Conservation (phyloP, 2,888 invertebrate genomes). For the Andrena camellia region DNA sequence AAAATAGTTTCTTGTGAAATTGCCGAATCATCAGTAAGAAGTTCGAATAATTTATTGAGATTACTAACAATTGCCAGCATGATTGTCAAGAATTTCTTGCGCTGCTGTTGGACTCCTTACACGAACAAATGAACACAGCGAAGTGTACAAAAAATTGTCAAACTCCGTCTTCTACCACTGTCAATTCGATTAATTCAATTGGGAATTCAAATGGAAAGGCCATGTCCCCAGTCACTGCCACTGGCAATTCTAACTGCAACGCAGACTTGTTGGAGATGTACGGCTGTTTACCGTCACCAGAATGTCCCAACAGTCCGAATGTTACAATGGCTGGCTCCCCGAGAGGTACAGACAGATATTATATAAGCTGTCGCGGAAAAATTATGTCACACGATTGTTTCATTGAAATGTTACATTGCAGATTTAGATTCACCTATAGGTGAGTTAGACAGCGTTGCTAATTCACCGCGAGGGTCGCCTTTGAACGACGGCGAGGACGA, state of each 20-base stretch:
- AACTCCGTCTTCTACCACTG: conserved; percentile 79
- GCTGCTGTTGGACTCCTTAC: conserved; percentile 87
- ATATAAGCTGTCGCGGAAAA: neutral
- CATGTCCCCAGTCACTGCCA: conserved; percentile 74
- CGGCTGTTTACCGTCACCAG: conserved; percentile 77
- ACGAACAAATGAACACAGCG: conserved; percentile 87
- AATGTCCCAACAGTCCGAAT: conserved; percentile 82
- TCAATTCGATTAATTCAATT: conserved; percentile 77
- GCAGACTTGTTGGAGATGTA: conserved; percentile 78
- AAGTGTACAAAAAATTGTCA: conserved; percentile 79
- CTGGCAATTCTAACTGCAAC: conserved; percentile 74
- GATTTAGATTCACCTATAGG: conserved; percentile 78
- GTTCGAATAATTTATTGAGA: conserved; percentile 10
- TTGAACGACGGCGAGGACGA: conserved; percentile 77
- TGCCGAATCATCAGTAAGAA: conserved; percentile 3
- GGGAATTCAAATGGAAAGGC: conserved; percentile 75
- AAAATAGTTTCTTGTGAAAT: neutral
- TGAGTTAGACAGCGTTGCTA: conserved; percentile 81
- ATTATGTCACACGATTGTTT: neutral
- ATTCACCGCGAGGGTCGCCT: conserved; percentile 80
- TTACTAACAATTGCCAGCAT: conserved; percentile 84
- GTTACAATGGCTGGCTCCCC: conserved; percentile 83
- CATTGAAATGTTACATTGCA: conserved; percentile 24
- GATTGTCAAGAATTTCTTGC: conserved; percentile 90
- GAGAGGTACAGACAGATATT: conserved; percentile 73